Conservation (phyloP, 2,888 invertebrate genomes). For the Dorcus hopei region DNA sequence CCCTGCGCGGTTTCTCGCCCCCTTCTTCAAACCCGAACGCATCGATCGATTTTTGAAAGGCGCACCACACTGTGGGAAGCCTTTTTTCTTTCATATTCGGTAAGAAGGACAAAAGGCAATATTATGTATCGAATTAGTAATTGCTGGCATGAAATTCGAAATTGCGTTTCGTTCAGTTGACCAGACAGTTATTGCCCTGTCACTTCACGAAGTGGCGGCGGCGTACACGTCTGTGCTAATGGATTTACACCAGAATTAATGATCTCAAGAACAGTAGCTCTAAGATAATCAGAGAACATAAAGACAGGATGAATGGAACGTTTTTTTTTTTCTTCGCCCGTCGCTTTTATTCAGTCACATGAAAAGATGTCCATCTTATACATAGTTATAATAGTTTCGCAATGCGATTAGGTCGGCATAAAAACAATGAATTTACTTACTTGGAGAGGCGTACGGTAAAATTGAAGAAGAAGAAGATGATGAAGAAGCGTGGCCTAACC, state of each 20-base stretch:
- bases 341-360: background rate
- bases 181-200: slow-evolving; percentile 20
- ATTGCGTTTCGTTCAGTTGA: slow-evolving; percentile 41
- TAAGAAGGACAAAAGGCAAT: slow-evolving; percentile 25
- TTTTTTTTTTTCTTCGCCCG: slow-evolving; percentile 25
- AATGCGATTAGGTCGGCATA: too few species aligned
- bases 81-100: background rate
- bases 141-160: slow-evolving; percentile 49
- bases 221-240: too few species aligned
- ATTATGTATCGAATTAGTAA: slow-evolving; percentile 48
- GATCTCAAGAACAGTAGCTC: slow-evolving; percentile 40
- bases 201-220: background rate
- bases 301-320: slow-evolving; percentile 32
- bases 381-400: too few species aligned
- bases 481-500: slow-evolving; percentile 9
- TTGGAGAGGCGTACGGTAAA: slow-evolving; percentile 6
- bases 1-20: background rate
- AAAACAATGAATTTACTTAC: slow-evolving; percentile 1
- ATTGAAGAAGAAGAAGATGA: background rate
- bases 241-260: slow-evolving; percentile 36
- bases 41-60: too few species aligned
- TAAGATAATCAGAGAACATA: slow-evolving; percentile 32
- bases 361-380: too few species aligned
- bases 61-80: too few species aligned
- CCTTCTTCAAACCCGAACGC: background rate